Conservation (phyloP, 2,888 invertebrate genomes). For the Spisula subtruncata region DNA sequence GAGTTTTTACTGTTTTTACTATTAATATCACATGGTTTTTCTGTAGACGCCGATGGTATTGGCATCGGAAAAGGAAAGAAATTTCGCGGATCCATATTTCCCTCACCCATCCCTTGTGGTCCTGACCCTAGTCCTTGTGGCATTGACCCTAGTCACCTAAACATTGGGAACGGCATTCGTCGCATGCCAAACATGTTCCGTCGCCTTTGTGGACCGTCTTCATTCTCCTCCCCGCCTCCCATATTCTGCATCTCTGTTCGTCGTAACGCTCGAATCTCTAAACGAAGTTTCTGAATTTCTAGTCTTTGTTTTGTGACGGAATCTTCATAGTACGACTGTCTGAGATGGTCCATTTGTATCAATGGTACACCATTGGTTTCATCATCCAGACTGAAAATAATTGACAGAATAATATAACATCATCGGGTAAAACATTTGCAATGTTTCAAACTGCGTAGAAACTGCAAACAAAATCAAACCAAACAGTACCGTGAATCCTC, state of each 20-base stretch:
- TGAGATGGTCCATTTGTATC: background rate
- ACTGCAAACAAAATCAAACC: too few species aligned
- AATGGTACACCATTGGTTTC: background rate
- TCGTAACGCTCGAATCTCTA: conserved; percentile 36
- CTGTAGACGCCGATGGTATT: background rate
- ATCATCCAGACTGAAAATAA: background rate
- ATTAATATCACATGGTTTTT: conserved; percentile 17
- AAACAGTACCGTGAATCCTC: too few species aligned
- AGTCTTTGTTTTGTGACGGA: conserved; percentile 16
- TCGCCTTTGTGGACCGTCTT: background rate
- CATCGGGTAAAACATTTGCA: too few species aligned
- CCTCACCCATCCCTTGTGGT: background rate
- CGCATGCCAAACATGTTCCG: conserved; percentile 11
- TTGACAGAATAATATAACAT: too few species aligned
- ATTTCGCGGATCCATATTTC: background rate
- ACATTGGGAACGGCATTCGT: conserved; percentile 8
- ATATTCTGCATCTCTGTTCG: conserved; percentile 6
- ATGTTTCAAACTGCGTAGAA: too few species aligned
- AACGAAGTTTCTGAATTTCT: conserved; percentile 26
- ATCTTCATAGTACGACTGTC: conserved; percentile 8
- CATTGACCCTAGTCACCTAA: background rate
- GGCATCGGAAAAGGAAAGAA: background rate
- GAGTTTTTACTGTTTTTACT: background rate
- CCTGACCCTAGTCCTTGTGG: background rate
- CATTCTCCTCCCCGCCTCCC: conserved; percentile 2